A percentile compares a stretch with the other conserved stretches of the same genome.
These are phyloP conservation scores for Melanargia galathea DNA, from an alignment of 2,888 invertebrate genomes.

Conservation along the genomic window DNA sequence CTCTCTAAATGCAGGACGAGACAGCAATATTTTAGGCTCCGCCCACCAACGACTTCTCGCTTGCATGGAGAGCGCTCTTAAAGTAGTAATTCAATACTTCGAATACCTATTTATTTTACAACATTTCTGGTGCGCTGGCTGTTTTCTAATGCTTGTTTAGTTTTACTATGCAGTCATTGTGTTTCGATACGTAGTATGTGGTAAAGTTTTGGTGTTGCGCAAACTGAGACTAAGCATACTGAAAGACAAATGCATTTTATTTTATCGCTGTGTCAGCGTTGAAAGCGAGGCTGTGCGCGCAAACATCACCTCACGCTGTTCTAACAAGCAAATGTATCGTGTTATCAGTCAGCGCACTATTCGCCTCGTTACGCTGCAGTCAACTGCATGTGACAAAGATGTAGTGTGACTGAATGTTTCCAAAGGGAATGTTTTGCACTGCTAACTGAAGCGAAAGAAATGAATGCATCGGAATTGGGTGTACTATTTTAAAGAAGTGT, in stretches of 20 bases:
- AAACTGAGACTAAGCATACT: too few relatives aligned
- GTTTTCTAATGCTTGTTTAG: too few relatives aligned
- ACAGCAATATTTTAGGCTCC: too few relatives aligned
- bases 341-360: conserved; percentile 36
- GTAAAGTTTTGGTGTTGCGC: too few relatives aligned
- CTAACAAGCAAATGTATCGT: conserved; percentile 37
- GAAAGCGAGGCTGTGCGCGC: conserved; percentile 1
- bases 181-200: too few relatives aligned
- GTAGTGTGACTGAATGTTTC: conserved; percentile 33
- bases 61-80: too few relatives aligned
- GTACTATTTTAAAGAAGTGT: conserved; percentile 28
- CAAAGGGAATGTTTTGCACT: conserved; percentile 13
- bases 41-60: too few relatives aligned
- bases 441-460: conserved; percentile 1
- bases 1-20: too few relatives aligned
- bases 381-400: conserved; percentile 38
- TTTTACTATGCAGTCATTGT: too few relatives aligned
- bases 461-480: not conserved
- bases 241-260: not conserved
- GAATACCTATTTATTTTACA: too few relatives aligned
- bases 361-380: conserved; percentile 37
- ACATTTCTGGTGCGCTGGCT: too few relatives aligned
- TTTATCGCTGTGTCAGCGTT: conserved; percentile 13
- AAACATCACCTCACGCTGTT: conserved; percentile 14
- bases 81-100: too few relatives aligned